A percentile compares a stretch with the other conserved stretches of the same genome.
Evolutionary conservation across 2,797 vertebrate species (phyloP).

Genomic region (Gambelia wislizenii): DNA sequence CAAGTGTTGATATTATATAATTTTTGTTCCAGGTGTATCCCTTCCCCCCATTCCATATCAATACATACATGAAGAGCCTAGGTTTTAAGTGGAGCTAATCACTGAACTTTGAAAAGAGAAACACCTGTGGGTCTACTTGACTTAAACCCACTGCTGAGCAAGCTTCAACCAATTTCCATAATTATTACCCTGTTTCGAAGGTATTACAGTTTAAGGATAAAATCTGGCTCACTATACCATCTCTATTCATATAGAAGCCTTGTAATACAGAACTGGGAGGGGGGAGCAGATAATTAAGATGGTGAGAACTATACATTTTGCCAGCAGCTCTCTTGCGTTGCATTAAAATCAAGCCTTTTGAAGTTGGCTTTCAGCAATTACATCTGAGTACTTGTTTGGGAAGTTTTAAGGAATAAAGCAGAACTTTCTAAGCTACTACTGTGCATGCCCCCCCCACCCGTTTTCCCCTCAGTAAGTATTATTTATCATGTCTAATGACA

Average conservation of each 20-base stretch:
- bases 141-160: constrained; percentile 46
- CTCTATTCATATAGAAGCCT: constrained; percentile 64
- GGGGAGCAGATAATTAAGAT: constrained; percentile 62
- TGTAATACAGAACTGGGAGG: constrained; percentile 57
- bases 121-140: constrained; percentile 47
- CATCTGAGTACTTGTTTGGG: constrained; percentile 52
- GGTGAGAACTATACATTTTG: constrained; percentile 48
- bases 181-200: constrained; percentile 63
- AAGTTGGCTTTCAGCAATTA: constrained; percentile 70
- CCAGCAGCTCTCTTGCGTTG: constrained; percentile 56
- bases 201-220: constrained; percentile 55
- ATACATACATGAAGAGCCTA: constrained; percentile 22
- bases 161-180: constrained; percentile 54
- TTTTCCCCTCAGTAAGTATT: constrained; percentile 44
- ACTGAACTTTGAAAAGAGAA: constrained; percentile 60
- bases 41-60: constrained; percentile 27
- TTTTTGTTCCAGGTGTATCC: constrained; percentile 66
- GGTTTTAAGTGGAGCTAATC: constrained; percentile 70
- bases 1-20: constrained; percentile 61
- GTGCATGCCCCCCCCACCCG: constrained; percentile 4
- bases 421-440: constrained; percentile 50
- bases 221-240: constrained; percentile 61
- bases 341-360: constrained; percentile 63
- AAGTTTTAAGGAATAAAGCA: constrained; percentile 46
- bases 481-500: constrained; percentile 48